Conservation (phyloP, 2,888 invertebrate genomes). For the Andrena flavipes region DNA sequence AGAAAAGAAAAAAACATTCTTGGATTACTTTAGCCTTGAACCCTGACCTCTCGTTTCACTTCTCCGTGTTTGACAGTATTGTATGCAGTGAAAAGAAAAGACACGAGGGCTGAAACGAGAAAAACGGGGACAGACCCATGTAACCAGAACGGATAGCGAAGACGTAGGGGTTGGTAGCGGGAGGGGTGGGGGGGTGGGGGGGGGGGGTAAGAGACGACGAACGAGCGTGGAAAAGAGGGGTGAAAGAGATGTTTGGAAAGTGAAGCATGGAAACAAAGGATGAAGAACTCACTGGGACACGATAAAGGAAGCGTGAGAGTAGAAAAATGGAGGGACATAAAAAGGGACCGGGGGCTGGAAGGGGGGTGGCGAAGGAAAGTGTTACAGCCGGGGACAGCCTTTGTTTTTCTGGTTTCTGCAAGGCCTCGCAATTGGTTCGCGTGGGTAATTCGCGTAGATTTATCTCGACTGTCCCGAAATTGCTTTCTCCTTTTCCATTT, state of each 20-base stretch:
- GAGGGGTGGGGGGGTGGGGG: not conserved
- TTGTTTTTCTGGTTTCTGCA: slow-evolving; percentile 16
- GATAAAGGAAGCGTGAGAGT: slow-evolving; percentile 11
- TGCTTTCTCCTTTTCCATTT: not conserved
- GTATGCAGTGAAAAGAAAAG: slow-evolving; percentile 22
- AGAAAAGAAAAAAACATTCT: too few species aligned
- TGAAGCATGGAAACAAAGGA: slow-evolving; percentile 27
- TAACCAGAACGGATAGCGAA: not conserved
- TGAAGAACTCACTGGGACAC: slow-evolving; percentile 12
- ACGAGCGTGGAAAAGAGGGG: not conserved
- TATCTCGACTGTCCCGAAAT: slow-evolving; percentile 7
- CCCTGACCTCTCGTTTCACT: slow-evolving; percentile 18
- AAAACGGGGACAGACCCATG: not conserved
- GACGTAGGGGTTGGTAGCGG: not conserved
- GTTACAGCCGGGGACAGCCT: slow-evolving; percentile 6
- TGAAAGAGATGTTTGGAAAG: slow-evolving; percentile 28
- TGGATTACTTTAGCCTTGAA: slow-evolving; percentile 4
- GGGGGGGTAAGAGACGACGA: not conserved
- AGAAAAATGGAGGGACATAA: slow-evolving; percentile 5
- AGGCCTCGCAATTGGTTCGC: slow-evolving; percentile 3
- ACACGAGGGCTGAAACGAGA: slow-evolving; percentile 11
- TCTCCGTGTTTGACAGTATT: slow-evolving; percentile 26
- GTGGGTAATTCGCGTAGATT: not conserved
- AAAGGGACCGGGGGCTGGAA: not conserved
- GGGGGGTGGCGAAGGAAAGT: not conserved